Conservation (phyloP, 2,113 vertebrate genomes). For the Microtus richardsoni region DNA sequence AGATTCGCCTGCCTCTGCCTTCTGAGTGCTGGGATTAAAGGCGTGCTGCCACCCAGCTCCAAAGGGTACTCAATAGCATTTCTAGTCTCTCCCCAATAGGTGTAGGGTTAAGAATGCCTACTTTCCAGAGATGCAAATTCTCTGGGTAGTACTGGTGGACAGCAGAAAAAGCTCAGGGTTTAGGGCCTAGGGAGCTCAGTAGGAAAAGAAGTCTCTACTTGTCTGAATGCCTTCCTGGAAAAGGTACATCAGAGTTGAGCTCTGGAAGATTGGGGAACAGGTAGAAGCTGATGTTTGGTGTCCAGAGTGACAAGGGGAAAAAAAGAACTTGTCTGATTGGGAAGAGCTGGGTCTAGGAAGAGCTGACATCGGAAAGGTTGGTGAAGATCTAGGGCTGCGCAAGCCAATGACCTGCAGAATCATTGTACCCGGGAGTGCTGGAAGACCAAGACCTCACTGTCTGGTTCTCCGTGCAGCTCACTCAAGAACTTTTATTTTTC, state of each 20-base stretch:
- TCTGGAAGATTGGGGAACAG: background rate
- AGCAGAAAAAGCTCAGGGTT: background rate
- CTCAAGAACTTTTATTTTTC: background rate
- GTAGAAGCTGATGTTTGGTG: conserved; percentile 2
- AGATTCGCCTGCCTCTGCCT: background rate
- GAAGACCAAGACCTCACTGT: background rate
- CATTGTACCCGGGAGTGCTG: background rate
- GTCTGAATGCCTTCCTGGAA: background rate
- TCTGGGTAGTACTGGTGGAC: background rate
- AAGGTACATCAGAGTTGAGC: too few species aligned
- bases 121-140: conserved; percentile 1
- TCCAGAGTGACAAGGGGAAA: background rate
- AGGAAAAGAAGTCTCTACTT: background rate
- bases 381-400: background rate
- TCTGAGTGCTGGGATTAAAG: background rate
- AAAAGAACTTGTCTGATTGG: background rate
- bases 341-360: background rate
- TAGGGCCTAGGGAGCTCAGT: background rate
- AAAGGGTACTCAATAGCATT: background rate
- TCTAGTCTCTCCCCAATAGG: background rate
- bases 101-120: background rate
- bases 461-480: background rate
- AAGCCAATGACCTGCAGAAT: background rate
- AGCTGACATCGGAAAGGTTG: background rate
- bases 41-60: background rate